Base-by-base conservation (phyloP, 2,888 invertebrate genomes). In the Amiota minor region DNA sequence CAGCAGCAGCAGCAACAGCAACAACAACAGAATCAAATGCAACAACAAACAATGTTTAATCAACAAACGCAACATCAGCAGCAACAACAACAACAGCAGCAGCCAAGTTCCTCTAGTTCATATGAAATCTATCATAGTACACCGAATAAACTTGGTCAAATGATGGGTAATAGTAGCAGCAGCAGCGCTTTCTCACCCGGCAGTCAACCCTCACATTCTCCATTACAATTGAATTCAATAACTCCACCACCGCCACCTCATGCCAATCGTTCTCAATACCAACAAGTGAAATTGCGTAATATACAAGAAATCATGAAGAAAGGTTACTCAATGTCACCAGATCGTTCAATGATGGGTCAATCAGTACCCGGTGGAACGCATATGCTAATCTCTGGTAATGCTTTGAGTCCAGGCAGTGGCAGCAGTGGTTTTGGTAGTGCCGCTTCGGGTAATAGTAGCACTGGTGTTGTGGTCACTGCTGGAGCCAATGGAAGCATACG, bases 351-450 rank as follows among this genome's bases (percentile, higher is more conserved):
- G 74, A 81, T 93, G 74, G 93, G 93, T 8, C 93, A 93, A 80
- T 93, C 94, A 9, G 93, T 93, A 45, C 93, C 93, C 11, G 45
- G 47, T 8, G 92, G 91, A n/a, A 86, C 91, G 77, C 91, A 91
- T 49, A 81, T 86, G 56, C 90, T 91, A 49, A 90, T 91, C 71
- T 87, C 87, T 10, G 85, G 87, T 6, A 83, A 81, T 45, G 88
- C 89, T 2, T 77, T 90, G 2, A 89, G 89, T 78, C 89, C 90
- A 9, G 80, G 82, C 18, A 80, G 79, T 6, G 86, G 87, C 53
- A 89, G 89, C 79, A 88, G 89, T 75, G 89, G 89, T 72, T 89
- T 88, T 72, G 88, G 89, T 67, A 89, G 88, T 75, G 77, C 82
- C 11, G 76, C 74, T 49, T 80, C 77, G 45, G 84, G 83, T 61